Base-by-base conservation (phyloP, 2,797 vertebrate genomes). In the Lepilemur ruficaudatus region DNA sequence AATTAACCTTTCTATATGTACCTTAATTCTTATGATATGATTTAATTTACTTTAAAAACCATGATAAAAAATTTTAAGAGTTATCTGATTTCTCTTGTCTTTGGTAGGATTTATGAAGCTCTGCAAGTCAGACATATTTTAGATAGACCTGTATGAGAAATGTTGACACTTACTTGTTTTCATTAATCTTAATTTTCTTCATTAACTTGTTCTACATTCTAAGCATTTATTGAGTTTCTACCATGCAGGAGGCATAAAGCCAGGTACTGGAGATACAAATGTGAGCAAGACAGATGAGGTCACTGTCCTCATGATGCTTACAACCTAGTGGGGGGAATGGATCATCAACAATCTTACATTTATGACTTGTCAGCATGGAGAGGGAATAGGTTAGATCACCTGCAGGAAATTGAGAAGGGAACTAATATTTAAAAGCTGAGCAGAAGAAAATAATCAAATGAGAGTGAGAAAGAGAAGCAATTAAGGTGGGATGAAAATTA, bases 91-190 rank as follows among this genome's bases (percentile, higher is more conserved):
- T 88, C n/a, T 75, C 9, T 89, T 38, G 25, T 30, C 9, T 82
- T 75, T 50, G 35, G n/a, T 72, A 76, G 65, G 30, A 72, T 70
- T 93, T 89, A 63, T 38, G 75, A 83, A 83, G 15, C 57, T 75
- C 28, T 82, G 12, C 2, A 32, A 46, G 14, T 46, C 25, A 63
- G 32, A 76, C 2, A 55, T 81, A 50, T 48, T 55, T 87, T 50
- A 50, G 23, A 30, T 61, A 35, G 5, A 32, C 14, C 6, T 65
- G 1, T 52, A 35, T 52, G 75, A 72, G 25, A 46, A 4, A 63
- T 14, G 32, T 14, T 41, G 41, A 0, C n/a, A 63, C 17, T 22
- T 52, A 25, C 10, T 84, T 59, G 9, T 81, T 52, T 91, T 93
- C 18, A 3, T 70, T 65, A 9, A 28, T 67, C 84, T 83, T 4